These are phyloP conservation scores for Wiebesia pumilae DNA, from an alignment of 1,140 invertebrate genomes.

Conservation along the genomic window DNA sequence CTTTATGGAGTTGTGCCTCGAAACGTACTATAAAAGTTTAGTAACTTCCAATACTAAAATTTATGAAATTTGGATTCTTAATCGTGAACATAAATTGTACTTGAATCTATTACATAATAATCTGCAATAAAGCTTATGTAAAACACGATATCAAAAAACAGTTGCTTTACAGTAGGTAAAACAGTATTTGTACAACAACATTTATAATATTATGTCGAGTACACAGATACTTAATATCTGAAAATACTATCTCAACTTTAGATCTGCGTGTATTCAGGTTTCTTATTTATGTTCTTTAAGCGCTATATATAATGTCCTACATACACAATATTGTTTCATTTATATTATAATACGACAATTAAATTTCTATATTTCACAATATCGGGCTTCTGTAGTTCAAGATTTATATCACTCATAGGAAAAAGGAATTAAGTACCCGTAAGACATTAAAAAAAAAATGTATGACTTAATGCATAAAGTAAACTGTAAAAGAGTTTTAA, in stretches of 20 bases:
- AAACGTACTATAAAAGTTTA: not conserved
- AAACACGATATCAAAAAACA: not conserved
- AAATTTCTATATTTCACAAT: not conserved
- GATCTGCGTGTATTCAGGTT: not conserved
- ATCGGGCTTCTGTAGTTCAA: not conserved
- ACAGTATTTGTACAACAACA: not conserved
- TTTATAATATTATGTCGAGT: not conserved
- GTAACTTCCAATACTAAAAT: not conserved
- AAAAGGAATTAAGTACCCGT: not conserved
- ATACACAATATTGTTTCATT: not conserved
- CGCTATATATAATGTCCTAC: not conserved
- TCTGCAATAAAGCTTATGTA: too few species aligned
- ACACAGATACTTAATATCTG: not conserved
- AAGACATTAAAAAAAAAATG: not conserved
- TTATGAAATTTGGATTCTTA: not conserved
- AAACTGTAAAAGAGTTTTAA: not conserved
- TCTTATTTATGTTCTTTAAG: not conserved
- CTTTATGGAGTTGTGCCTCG: not conserved
- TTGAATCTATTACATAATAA: not conserved
- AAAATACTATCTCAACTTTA: not conserved
- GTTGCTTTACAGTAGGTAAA: not conserved
- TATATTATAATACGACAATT: not conserved
- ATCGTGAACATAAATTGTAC: not conserved
- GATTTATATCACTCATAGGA: not conserved
- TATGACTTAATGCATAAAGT: not conserved